Evolutionary conservation across 1,140 invertebrate species (phyloP).

Genomic region (Fopius arisanus): DNA sequence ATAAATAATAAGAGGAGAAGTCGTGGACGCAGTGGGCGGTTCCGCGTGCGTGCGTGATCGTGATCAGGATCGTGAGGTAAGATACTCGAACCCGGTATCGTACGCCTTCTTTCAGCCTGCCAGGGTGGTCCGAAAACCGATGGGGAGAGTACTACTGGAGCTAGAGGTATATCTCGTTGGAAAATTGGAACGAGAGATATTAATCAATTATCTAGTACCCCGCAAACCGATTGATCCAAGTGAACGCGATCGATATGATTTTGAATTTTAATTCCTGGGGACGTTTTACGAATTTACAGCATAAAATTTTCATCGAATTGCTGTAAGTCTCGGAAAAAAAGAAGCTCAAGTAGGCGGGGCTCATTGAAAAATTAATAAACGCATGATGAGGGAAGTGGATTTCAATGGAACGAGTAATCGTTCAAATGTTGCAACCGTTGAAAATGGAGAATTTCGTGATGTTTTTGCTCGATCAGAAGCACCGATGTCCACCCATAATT

Average conservation of each 20-base stretch:
- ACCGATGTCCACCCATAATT: conserved; percentile 23
- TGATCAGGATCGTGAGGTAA: conserved; percentile 57
- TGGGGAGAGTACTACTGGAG: neutral
- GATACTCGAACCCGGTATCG: conserved; percentile 48
- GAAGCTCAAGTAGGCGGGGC: neutral
- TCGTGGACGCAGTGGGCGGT: conserved; percentile 52
- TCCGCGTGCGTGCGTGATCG: conserved; percentile 58
- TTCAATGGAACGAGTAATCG: conserved; percentile 11
- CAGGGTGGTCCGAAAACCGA: conserved; percentile 46
- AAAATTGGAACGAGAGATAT: conserved; percentile 5
- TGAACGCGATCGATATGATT: too few relatives aligned
- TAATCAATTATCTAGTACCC: too few relatives aligned
- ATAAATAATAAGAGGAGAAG: conserved; percentile 28
- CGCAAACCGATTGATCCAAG: too few relatives aligned
- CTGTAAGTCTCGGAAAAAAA: too few relatives aligned
- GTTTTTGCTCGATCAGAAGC: conserved; percentile 22
- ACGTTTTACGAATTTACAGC: too few relatives aligned
- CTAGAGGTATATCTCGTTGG: neutral
- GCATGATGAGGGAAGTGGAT: neutral
- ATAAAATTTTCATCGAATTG: too few relatives aligned
- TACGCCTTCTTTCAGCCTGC: conserved; percentile 41
- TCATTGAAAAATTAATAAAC: neutral
- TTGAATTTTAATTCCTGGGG: too few relatives aligned
- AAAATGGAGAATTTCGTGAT: conserved; percentile 22
- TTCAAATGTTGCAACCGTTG: conserved; percentile 17